These are phyloP conservation scores for Tipula confusa DNA, from an alignment of 2,888 invertebrate species.

Conservation along the genomic window DNA sequence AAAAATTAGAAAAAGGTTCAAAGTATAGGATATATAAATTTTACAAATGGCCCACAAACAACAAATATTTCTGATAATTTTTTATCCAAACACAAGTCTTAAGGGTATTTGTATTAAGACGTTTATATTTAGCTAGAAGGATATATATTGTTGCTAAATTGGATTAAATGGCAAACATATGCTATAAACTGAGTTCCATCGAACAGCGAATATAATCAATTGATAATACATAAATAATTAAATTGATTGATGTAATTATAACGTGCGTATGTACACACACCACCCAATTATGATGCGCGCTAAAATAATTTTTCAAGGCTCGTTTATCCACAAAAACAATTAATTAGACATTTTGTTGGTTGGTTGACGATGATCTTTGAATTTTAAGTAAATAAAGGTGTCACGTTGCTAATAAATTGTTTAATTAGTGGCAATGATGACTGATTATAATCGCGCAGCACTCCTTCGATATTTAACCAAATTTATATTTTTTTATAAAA, in stretches of 20 bases:
- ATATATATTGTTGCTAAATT: background rate
- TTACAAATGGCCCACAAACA: background rate
- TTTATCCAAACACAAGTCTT: slow-evolving; percentile 6
- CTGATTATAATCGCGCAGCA: background rate
- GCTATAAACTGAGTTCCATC: background rate
- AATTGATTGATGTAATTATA: slow-evolving; percentile 12
- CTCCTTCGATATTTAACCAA: background rate
- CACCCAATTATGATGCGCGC: background rate
- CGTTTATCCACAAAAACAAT: background rate
- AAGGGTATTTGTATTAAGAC: background rate
- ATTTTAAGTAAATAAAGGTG: background rate
- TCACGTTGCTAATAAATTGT: background rate
- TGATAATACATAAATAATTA: slow-evolving; percentile 9
- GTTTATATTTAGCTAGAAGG: no score
- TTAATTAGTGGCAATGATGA: background rate
- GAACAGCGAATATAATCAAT: background rate
- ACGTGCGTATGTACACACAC: background rate
- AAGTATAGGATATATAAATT: background rate
- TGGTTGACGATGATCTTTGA: background rate
- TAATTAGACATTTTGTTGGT: background rate
- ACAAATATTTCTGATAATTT: background rate
- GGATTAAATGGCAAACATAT: background rate
- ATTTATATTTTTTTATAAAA: background rate
- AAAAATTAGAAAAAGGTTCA: background rate
- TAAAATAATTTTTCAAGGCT: background rate